Conservation (phyloP, 2,888 invertebrate species). For the Germaria angustata region DNA sequence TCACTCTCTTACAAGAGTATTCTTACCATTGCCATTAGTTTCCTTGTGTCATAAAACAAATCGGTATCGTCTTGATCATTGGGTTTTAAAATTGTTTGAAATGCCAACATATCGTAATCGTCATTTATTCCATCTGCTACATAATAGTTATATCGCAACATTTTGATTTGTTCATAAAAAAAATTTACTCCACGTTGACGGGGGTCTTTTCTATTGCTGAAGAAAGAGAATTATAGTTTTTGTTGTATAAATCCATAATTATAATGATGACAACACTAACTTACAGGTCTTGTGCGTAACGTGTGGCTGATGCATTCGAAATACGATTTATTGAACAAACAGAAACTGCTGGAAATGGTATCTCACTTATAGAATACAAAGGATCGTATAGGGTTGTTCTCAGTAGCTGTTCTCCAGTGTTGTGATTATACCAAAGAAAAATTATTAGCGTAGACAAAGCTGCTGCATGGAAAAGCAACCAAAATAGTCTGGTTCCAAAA, state of each 20-base stretch:
- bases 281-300: constrained; percentile 80
- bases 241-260: neutral
- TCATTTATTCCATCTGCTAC: constrained; percentile 67
- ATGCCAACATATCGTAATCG: constrained; percentile 69
- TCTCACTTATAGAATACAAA: constrained; percentile 81
- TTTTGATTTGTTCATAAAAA: constrained; percentile 72
- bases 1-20: too few relatives aligned
- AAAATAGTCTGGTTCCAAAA: constrained; percentile 72
- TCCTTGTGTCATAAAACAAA: constrained; percentile 73
- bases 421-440: constrained; percentile 71
- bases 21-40: constrained; percentile 70
- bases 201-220: constrained; percentile 73
- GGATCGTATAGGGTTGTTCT: constrained; percentile 75
- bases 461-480: constrained; percentile 75
- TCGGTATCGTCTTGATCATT: constrained; percentile 73
- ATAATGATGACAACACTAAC: constrained; percentile 58
- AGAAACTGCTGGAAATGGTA: constrained; percentile 84
- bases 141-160: constrained; percentile 72
- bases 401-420: constrained; percentile 69
- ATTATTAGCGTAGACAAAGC: constrained; percentile 73
- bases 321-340: constrained; percentile 84
- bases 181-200: constrained; percentile 68
- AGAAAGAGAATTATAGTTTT: neutral
- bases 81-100: constrained; percentile 75
- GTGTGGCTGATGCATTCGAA: constrained; percentile 76